Conservation (phyloP, 2,797 vertebrate species). For the Morelia viridis region DNA sequence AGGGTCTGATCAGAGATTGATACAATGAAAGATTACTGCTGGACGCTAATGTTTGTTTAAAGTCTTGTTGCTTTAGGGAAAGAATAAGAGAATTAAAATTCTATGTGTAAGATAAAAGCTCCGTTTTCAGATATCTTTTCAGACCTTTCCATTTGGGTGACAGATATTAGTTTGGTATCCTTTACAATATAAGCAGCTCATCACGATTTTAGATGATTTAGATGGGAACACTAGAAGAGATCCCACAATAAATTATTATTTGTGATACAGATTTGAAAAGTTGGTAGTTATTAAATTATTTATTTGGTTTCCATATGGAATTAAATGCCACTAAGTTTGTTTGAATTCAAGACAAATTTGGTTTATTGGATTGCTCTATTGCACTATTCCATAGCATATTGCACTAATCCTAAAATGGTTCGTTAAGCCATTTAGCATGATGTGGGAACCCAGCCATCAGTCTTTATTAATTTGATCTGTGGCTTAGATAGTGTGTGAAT, state of each 20-base stretch:
- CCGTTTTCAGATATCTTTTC: conserved; percentile 47
- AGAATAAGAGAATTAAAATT: conserved; percentile 35
- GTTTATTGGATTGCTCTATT: not conserved
- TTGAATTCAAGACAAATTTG: not conserved
- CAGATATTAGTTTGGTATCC: conserved; percentile 49
- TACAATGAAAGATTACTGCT: conserved; percentile 47
- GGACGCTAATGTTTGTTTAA: conserved; percentile 56
- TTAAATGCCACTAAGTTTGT: not conserved
- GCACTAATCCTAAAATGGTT: not conserved
- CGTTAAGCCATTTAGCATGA: not conserved
- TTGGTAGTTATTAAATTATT: not conserved
- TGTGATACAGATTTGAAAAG: not conserved
- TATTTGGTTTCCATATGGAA: not conserved
- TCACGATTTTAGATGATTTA: not conserved
- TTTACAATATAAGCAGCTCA: conserved; percentile 23
- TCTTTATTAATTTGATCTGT: not conserved
- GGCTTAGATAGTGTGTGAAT: not conserved
- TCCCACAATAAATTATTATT: not conserved
- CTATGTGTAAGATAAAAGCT: conserved; percentile 36
- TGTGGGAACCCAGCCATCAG: not conserved
- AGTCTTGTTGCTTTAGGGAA: conserved; percentile 45
- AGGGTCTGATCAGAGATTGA: conserved; percentile 55
- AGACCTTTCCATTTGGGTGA: conserved; percentile 57
- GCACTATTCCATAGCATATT: not conserved
- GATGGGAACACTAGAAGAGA: not conserved